Percentiles rank a stretch among this genome's conserved stretches.
These are phyloP conservation scores for Nycticryphes semicollaris DNA, from an alignment of 2,113 vertebrate genomes.

Conservation along the genomic window DNA sequence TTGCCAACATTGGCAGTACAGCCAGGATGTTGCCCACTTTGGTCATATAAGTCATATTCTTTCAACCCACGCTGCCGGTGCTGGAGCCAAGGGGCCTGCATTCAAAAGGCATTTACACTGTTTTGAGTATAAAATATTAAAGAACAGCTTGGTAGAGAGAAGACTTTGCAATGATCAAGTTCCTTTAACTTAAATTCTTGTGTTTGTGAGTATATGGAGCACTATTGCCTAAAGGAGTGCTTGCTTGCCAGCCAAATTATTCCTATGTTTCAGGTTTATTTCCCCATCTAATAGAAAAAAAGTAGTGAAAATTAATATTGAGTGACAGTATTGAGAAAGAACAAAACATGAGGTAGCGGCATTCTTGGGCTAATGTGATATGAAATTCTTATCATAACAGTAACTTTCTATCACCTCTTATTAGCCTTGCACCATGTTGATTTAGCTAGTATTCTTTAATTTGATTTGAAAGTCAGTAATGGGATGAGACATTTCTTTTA, in stretches of 20 bases:
- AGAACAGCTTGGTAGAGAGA: background rate
- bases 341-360: background rate
- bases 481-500: background rate
- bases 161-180: background rate
- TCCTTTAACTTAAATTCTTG: background rate
- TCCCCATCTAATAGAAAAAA: background rate
- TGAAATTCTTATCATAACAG: background rate
- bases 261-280: background rate
- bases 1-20: rapidly evolving
- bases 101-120: rapidly evolving
- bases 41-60: background rate
- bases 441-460: background rate
- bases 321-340: background rate
- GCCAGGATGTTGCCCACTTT: background rate
- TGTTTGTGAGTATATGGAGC: background rate
- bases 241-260: background rate
- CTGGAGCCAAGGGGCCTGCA: background rate
- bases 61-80: background rate
- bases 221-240: background rate
- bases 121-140: background rate
- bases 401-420: background rate
- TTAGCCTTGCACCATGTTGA: background rate
- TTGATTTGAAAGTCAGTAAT: slow-evolving; percentile 15
- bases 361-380: background rate
- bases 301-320: background rate